Evolutionary conservation across 2,797 vertebrate genomes (phyloP).

Genomic region (Echiichthys vipera): DNA sequence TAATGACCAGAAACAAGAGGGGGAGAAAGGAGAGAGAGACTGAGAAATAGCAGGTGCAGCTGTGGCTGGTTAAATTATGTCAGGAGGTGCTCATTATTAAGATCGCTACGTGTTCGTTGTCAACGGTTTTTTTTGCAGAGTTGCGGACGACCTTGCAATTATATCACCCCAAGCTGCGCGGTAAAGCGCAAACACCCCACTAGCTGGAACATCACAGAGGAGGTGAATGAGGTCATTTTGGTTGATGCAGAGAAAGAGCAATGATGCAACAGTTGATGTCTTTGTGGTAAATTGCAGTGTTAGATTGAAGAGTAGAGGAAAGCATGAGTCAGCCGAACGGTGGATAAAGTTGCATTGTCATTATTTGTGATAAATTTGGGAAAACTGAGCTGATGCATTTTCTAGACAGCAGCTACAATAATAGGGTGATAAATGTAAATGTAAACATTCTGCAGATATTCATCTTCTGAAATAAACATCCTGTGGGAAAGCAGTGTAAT

Average conservation of each 20-base stretch:
- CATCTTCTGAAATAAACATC: conserved; percentile 54
- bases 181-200: conserved; percentile 30
- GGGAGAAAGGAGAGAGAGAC: conserved; percentile 1
- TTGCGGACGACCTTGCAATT: conserved; percentile 29
- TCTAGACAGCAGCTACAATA: background rate
- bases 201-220: conserved; percentile 30
- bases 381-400: conserved; percentile 10
- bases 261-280: conserved; percentile 26
- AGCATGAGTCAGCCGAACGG: conserved; percentile 48
- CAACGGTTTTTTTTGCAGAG: conserved; percentile 42
- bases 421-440: background rate
- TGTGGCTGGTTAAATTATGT: conserved; percentile 65
- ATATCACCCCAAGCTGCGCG: conserved; percentile 30
- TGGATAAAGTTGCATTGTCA: background rate
- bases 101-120: conserved; percentile 32
- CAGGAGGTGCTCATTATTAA: conserved; percentile 56
- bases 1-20: conserved; percentile 53
- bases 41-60: conserved; percentile 45
- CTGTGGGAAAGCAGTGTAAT: conserved; percentile 68
- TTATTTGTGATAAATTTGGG: background rate
- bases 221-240: conserved; percentile 36
- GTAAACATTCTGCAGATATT: conserved; percentile 47
- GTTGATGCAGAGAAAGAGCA: conserved; percentile 11
- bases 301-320: conserved; percentile 12
- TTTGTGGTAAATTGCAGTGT: conserved; percentile 28